Percentiles rank a stretch among this genome's conserved stretches.
Conservation (phyloP, 2,888 invertebrate species). For the Drosophila monieri region DNA sequence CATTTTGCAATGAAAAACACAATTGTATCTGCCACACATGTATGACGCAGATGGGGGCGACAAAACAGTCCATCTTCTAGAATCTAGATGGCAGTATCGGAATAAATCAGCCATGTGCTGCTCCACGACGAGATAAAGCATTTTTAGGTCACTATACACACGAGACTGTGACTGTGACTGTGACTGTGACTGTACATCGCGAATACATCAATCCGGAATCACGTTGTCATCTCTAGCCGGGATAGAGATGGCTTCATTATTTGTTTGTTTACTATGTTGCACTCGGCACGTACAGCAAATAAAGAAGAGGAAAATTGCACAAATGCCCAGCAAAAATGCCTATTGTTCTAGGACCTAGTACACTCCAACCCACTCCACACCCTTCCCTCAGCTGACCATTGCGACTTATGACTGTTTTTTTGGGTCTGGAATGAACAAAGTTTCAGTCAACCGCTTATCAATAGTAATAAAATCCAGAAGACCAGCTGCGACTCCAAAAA, state of each 20-base stretch:
- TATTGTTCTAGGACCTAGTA: conserved; percentile 14
- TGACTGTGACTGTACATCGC: neutral
- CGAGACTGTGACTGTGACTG: too few relatives aligned
- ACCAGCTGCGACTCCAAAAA: conserved; percentile 18
- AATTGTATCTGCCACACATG: conserved; percentile 60
- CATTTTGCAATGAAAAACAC: conserved; percentile 60
- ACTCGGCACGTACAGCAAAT: conserved; percentile 72
- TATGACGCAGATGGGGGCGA: conserved; percentile 47
- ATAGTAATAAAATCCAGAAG: conserved; percentile 24
- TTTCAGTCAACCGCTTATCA: conserved; percentile 36
- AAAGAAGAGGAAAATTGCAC: conserved; percentile 51
- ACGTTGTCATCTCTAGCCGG: conserved; percentile 35
- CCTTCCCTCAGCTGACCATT: conserved; percentile 6
- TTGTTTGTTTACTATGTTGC: conserved; percentile 51
- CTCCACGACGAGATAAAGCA: neutral
- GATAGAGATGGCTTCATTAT: conserved; percentile 24
- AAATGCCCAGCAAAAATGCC: conserved; percentile 19
- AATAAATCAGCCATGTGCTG: neutral
- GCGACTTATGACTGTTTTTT: conserved; percentile 45
- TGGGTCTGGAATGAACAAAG: neutral
- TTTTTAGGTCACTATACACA: conserved; percentile 4
- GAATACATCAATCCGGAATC: neutral
- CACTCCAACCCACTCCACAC: neutral
- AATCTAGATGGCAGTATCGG: neutral
- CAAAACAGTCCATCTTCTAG: conserved; percentile 17